Base-by-base conservation (phyloP, 2,113 vertebrate species). In the Tyto alba region DNA sequence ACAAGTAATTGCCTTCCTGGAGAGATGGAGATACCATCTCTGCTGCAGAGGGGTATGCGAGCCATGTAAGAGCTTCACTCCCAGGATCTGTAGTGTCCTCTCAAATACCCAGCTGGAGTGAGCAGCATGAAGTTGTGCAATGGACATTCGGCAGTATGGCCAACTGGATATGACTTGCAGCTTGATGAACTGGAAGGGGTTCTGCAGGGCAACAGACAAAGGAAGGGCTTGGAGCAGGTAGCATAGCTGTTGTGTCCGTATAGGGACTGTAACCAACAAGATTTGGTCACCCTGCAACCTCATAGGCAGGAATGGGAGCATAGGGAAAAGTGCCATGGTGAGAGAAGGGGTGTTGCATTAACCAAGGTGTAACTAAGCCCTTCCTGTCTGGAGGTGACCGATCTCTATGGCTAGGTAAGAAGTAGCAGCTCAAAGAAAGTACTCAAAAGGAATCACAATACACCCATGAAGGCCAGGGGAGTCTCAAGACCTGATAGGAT, bases 371-470 rank as follows among this genome's bases (percentile, higher is more conserved):
- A 52, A 36, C 34, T 66, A 15, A 78, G 47, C 45, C 20, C 45
- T 21, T 47, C 45, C 45, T 47, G 47, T 36, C 59, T 57, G 36
- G 15, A 43, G 82, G 66, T 43, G 29, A 38, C 19, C 36, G 56
- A 1, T 74, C 29, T 50, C 64, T 18, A 7, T 18, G 21, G 29
- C 19, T 48, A 43, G 9, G 32, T 36, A 36, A 85, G 64, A 62
- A 55, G 66, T 9, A 57, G 12, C 4, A 56, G 18, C 59, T 85
- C 43, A 60, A 48, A 67, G 45, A 73, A 55, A 18, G 19, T 36
- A 4, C 0, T 0, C 22, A 57, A 7, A 16, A 67, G 64, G 16
- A 76, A 47, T 82, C 3, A 1, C 18, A 38, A 43, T 36, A 69
- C 47, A 32, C 15, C 11, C 18, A 4, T 9, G 17, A 56, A 41